A percentile compares a stretch with the other conserved stretches of the same genome.
phyloP scores from a whole-genome alignment of 2,113 vertebrate genomes.

The Equus przewalskii region DNA sequence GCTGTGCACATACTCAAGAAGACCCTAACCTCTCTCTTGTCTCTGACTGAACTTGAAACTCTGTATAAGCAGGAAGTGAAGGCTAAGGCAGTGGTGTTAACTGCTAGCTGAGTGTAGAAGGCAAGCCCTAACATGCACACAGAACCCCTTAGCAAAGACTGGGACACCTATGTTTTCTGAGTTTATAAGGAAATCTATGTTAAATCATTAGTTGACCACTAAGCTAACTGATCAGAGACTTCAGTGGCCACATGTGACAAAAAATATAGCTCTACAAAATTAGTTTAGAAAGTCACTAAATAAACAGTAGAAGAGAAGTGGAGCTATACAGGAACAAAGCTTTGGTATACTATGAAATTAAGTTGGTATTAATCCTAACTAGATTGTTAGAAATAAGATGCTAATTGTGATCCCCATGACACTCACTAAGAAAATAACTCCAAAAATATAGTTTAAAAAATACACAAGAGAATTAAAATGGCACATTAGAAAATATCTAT shows the following conservation, averaged over 20 bases:
- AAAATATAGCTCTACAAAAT: not conserved
- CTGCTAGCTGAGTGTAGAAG: not conserved
- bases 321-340: not conserved
- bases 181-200: not conserved
- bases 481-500: not conserved
- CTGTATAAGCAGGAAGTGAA: not conserved
- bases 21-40: not conserved
- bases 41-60: not conserved
- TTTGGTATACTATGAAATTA: constrained; percentile 25
- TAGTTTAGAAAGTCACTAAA: not conserved
- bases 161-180: not conserved
- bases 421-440: constrained; percentile 37
- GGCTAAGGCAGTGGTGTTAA: not conserved
- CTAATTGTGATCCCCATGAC: constrained; percentile 29
- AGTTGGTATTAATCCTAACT: not conserved
- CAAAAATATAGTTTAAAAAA: constrained; percentile 38
- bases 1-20: not conserved
- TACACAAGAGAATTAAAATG: not conserved
- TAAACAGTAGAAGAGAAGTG: not conserved
- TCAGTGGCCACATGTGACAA: not conserved
- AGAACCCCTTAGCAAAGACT: not conserved
- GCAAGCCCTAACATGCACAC: not conserved
- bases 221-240: not conserved
- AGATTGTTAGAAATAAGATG: constrained; percentile 20
- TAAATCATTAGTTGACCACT: not conserved